Percentiles rank a stretch among this genome's conserved stretches.
Conservation (phyloP, 2,113 vertebrate species). For the Lycocorax pyrrhopterus region DNA sequence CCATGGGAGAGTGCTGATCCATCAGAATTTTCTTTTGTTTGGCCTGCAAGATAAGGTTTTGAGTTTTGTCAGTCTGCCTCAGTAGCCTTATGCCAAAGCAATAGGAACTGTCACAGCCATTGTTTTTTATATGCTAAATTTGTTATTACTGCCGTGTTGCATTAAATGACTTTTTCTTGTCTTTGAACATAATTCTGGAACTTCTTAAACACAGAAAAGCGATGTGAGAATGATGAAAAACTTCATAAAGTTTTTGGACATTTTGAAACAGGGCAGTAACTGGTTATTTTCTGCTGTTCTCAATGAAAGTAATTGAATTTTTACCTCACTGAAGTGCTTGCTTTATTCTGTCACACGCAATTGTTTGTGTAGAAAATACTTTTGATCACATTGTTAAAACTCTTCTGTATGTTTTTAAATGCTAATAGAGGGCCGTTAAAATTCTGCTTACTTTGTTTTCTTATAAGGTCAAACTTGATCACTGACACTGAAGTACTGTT, state of each 20-base stretch:
- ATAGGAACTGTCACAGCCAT: background rate
- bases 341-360: background rate
- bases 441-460: background rate
- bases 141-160: background rate
- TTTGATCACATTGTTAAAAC: background rate
- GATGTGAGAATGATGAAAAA: background rate
- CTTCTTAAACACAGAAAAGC: background rate
- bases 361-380: background rate
- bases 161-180: background rate
- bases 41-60: background rate
- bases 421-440: background rate
- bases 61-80: background rate
- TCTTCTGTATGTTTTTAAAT: background rate
- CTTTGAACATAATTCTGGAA: background rate
- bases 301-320: background rate
- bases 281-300: background rate
- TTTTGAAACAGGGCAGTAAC: background rate
- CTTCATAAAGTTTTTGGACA: background rate
- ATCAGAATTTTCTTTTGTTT: background rate
- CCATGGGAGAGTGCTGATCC: background rate
- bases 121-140: background rate
- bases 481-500: background rate
- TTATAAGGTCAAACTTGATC: background rate
- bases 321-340: background rate
- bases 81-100: background rate